Conservation (phyloP, 2,888 invertebrate genomes). For the Liodrosophila aerea region DNA sequence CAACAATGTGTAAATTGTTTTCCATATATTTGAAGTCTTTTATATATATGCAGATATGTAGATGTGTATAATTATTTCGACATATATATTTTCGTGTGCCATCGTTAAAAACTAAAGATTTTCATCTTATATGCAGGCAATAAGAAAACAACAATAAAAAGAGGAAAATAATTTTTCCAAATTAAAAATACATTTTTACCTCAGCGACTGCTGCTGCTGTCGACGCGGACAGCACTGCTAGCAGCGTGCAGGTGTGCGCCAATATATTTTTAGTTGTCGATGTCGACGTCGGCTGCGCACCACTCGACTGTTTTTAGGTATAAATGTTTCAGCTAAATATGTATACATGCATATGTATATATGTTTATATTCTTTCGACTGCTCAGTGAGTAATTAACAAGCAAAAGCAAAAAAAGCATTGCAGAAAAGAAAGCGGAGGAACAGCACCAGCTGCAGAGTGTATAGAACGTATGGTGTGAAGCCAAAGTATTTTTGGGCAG, state of each 20-base stretch:
- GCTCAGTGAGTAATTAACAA: conserved; percentile 75
- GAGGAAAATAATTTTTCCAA: conserved; percentile 68
- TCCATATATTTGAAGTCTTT: conserved; percentile 35
- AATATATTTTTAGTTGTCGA: conserved; percentile 64
- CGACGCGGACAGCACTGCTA: conserved; percentile 31
- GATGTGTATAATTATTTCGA: conserved; percentile 17
- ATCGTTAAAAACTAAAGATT: conserved; percentile 53
- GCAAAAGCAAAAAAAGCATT: conserved; percentile 30
- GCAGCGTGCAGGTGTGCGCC: conserved; percentile 63
- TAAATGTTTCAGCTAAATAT: conserved; percentile 26
- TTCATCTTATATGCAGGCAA: conserved; percentile 12
- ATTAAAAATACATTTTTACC: conserved; percentile 75
- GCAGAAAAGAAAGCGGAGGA: conserved; percentile 10
- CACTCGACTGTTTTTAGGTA: conserved; percentile 56
- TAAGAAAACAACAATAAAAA: conserved; percentile 12
- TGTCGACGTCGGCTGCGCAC: conserved; percentile 57
- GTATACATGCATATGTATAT: conserved; percentile 21
- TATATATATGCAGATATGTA: conserved; percentile 1
- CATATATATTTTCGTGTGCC: conserved; percentile 46
- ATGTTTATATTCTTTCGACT: conserved; percentile 40
- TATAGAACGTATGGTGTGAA: not conserved
- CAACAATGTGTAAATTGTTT: conserved; percentile 70
- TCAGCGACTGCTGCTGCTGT: conserved; percentile 44
- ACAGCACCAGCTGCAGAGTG: not conserved
- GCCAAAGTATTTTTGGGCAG: conserved; percentile 27